These are phyloP conservation scores for Epinephelus malabaricus DNA, from an alignment of 2,797 vertebrate genomes.

Conservation along the genomic window DNA sequence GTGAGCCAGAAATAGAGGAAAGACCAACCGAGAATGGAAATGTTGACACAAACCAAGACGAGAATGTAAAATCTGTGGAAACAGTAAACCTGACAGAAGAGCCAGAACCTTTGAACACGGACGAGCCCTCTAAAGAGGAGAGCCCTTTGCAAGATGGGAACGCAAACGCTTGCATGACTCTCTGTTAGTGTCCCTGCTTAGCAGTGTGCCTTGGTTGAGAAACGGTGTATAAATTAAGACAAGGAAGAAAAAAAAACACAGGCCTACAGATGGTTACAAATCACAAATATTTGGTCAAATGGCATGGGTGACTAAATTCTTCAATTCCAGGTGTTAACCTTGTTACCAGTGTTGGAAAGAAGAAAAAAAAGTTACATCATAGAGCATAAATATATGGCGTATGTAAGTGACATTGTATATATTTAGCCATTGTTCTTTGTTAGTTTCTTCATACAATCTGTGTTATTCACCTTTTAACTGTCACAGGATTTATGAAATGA, in stretches of 20 bases:
- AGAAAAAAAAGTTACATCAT: slow-evolving; percentile 41
- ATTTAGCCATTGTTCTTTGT: slow-evolving; percentile 67
- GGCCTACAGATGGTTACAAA: background rate
- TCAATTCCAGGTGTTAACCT: slow-evolving; percentile 28
- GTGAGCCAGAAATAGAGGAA: slow-evolving; percentile 79
- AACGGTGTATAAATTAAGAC: background rate
- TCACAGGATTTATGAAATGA: slow-evolving; percentile 50
- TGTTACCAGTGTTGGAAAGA: slow-evolving; percentile 26
- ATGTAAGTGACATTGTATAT: slow-evolving; percentile 74
- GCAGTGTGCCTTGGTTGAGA: slow-evolving; percentile 55
- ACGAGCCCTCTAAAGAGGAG: slow-evolving; percentile 25
- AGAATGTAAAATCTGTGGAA: slow-evolving; percentile 37
- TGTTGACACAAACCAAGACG: slow-evolving; percentile 22
- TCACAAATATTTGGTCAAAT: slow-evolving; percentile 35
- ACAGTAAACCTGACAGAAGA: slow-evolving; percentile 64
- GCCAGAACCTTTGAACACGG: slow-evolving; percentile 76
- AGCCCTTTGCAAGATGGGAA: slow-evolving; percentile 60
- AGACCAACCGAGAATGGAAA: slow-evolving; percentile 56
- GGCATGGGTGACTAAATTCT: slow-evolving; percentile 36
- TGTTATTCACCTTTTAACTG: slow-evolving; percentile 62
- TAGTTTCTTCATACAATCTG: slow-evolving; percentile 66
- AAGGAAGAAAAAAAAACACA: background rate
- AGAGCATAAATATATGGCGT: slow-evolving; percentile 56
- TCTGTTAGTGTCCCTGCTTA: slow-evolving; percentile 55
- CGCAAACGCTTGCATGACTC: slow-evolving; percentile 47